Conservation (phyloP, 2,113 vertebrate genomes). For the Microtus pennsylvanicus region DNA sequence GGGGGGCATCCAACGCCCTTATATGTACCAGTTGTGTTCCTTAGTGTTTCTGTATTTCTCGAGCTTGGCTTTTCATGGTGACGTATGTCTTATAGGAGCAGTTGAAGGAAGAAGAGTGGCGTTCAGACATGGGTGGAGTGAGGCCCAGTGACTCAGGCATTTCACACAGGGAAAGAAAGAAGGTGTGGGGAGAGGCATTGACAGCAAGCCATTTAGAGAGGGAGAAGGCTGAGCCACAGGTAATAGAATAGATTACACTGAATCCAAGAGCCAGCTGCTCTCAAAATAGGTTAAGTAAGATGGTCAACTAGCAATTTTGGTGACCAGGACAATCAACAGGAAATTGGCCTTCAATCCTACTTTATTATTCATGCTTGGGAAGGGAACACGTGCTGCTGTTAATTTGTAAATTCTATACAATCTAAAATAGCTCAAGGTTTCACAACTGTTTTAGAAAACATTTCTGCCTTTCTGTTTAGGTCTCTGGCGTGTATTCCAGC, state of each 20-base stretch:
- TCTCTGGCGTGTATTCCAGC: not conserved
- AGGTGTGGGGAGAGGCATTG: not conserved
- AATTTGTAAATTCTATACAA: constrained; percentile 27
- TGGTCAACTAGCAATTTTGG: constrained; percentile 69
- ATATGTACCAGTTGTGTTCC: not conserved
- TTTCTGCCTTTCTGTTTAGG: constrained; percentile 46
- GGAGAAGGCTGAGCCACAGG: constrained; percentile 2
- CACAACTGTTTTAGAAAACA: not conserved
- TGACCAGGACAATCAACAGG: constrained; percentile 50
- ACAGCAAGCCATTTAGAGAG: not conserved
- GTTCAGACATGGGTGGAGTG: not conserved
- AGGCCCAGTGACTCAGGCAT: not conserved
- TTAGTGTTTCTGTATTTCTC: not conserved
- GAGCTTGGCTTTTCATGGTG: constrained; percentile 26
- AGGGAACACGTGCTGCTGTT: not conserved
- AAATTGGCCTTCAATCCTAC: constrained; percentile 46
- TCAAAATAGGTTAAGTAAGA: constrained; percentile 58
- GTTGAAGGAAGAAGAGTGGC: not conserved
- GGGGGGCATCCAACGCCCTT: not conserved
- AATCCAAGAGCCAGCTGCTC: constrained; percentile 55
- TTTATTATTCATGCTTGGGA: not conserved
- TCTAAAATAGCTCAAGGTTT: constrained; percentile 40
- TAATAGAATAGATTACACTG: constrained; percentile 18
- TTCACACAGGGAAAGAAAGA: not conserved
- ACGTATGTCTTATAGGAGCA: not conserved